Conservation (phyloP, 2,888 invertebrate species). For the Chymomyza caudatula region DNA sequence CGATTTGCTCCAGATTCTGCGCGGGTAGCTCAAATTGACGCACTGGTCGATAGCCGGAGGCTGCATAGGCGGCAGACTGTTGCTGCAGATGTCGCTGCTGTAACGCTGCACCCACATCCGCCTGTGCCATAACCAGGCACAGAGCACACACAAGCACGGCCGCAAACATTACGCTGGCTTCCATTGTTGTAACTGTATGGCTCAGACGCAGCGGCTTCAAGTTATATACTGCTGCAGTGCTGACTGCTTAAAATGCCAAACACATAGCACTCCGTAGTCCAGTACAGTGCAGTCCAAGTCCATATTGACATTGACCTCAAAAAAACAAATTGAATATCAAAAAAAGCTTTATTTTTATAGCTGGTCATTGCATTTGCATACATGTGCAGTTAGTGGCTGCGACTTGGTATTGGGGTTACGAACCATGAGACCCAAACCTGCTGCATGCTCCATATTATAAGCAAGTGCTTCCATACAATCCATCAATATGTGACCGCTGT, state of each 20-base stretch:
- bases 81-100: conserved; percentile 45
- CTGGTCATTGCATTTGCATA: conserved; percentile 30
- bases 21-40: conserved; percentile 46
- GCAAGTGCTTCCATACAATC: conserved; percentile 21
- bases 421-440: neutral
- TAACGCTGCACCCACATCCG: conserved; percentile 21
- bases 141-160: conserved; percentile 25
- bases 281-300: conserved; percentile 1
- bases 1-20: conserved; percentile 26
- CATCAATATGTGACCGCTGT: conserved; percentile 66
- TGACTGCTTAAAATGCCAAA: conserved; percentile 51
- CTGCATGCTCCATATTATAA: conserved; percentile 23
- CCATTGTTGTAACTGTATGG: conserved; percentile 43
- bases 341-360: conserved; percentile 8
- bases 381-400: conserved; percentile 27
- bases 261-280: conserved; percentile 13
- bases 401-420: neutral
- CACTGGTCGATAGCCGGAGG: conserved; percentile 65
- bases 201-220: neutral
- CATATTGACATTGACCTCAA: conserved; percentile 62
- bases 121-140: conserved; percentile 30
- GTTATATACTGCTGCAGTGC: conserved; percentile 40
- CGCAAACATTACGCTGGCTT: conserved; percentile 41
- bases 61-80: conserved; percentile 52
- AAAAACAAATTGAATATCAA: conserved; percentile 23